A percentile compares a stretch with the other conserved stretches of the same genome.
These are phyloP conservation scores for Mystacornis crossleyi DNA, from an alignment of 2,113 vertebrate species.

Conservation along the genomic window DNA sequence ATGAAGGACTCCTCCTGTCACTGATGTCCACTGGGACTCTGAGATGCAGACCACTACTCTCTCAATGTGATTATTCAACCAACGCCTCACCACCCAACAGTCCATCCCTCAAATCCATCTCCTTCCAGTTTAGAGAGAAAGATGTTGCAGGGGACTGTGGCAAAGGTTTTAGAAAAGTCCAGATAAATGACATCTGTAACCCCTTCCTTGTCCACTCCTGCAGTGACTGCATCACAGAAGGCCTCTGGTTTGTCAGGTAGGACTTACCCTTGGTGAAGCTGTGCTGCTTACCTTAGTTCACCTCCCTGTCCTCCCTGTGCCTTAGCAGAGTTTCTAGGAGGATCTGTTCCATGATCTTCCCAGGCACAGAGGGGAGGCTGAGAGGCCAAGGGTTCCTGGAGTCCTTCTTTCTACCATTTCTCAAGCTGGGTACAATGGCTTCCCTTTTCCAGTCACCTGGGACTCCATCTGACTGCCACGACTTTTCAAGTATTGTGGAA, in stretches of 20 bases:
- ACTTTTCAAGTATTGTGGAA: neutral
- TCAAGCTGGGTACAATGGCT: neutral
- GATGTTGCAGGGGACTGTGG: neutral
- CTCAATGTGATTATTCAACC: neutral
- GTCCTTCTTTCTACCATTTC: neutral
- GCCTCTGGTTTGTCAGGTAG: neutral
- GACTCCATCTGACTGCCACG: neutral
- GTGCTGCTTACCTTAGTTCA: neutral
- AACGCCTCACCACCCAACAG: neutral
- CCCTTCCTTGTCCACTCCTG: neutral
- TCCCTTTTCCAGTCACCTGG: neutral
- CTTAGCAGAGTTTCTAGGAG: neutral
- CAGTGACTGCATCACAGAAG: neutral
- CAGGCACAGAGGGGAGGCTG: neutral
- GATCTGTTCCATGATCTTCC: neutral
- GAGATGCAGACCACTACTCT: neutral
- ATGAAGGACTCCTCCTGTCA: neutral
- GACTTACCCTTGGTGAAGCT: neutral
- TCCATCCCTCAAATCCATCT: neutral
- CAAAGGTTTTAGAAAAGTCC: neutral
- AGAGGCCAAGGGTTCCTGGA: neutral
- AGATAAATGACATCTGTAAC: neutral
- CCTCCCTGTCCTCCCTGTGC: neutral
- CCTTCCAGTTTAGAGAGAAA: neutral
- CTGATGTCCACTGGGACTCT: neutral